Conservation (phyloP, 2,113 vertebrate genomes). For the Onychostruthus taczanowskii region DNA sequence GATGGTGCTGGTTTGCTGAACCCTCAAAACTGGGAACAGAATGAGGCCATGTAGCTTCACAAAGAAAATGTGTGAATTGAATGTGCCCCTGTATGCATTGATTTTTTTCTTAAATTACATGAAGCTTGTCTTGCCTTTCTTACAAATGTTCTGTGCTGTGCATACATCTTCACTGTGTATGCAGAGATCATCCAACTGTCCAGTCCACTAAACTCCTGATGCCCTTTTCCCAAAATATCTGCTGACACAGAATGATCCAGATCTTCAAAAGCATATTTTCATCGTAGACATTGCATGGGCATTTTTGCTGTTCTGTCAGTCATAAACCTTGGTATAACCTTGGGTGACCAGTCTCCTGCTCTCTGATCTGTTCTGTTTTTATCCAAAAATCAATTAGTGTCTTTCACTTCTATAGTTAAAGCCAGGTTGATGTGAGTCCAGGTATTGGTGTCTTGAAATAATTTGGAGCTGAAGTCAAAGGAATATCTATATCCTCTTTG, state of each 20-base stretch:
- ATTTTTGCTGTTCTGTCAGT: not conserved
- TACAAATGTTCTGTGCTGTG: not conserved
- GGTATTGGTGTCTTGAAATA: not conserved
- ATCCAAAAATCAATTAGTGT: not conserved
- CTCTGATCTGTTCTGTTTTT: not conserved
- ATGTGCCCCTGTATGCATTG: not conserved
- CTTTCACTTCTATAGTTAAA: not conserved
- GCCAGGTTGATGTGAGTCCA: not conserved
- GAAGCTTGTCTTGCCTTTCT: not conserved
- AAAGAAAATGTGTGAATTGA: not conserved
- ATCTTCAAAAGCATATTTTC: not conserved
- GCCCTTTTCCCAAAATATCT: not conserved
- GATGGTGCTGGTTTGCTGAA: not conserved
- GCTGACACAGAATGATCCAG: not conserved
- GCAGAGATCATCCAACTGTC: not conserved
- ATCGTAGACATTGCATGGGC: accelerated
- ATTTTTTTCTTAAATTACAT: not conserved
- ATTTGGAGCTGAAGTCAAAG: not conserved
- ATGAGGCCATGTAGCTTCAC: not conserved
- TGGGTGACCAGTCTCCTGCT: not conserved
- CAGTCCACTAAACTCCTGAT: not conserved
- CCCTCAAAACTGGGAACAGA: not conserved
- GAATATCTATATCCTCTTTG: not conserved
- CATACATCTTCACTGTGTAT: not conserved
- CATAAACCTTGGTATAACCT: not conserved